phyloP scores from a whole-genome alignment of 92 coral and sea anemone genomes.

The Palythoa caribaeorum region DNA sequence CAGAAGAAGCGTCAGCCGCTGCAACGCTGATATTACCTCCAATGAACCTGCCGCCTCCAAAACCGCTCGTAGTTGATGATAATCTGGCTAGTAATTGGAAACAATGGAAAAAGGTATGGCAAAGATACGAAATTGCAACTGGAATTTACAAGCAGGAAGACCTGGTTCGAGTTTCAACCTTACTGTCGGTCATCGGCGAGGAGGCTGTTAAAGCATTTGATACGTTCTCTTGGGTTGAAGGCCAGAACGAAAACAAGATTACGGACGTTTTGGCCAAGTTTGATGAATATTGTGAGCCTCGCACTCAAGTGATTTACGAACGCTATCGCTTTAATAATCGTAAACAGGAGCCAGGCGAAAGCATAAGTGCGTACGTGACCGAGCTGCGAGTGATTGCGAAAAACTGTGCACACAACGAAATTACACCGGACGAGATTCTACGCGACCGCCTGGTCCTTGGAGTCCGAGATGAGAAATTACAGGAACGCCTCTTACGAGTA shows the following conservation, averaged over 20 bases:
- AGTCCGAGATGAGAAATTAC: constrained; percentile 60
- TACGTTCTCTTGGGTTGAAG: constrained; percentile 66
- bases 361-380: constrained; percentile 55
- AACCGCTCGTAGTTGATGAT: constrained; percentile 68
- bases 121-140: constrained; percentile 65
- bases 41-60: constrained; percentile 67
- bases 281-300: constrained; percentile 68
- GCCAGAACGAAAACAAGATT: constrained; percentile 43
- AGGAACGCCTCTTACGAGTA: constrained; percentile 62
- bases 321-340: constrained; percentile 67
- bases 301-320: constrained; percentile 75
- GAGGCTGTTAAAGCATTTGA: constrained; percentile 64
- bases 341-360: constrained; percentile 71
- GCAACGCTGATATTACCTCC: constrained; percentile 56
- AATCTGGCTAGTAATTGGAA: constrained; percentile 67
- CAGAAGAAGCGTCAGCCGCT: constrained; percentile 52
- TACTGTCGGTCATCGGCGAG: constrained; percentile 64
- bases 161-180: constrained; percentile 59
- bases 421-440: constrained; percentile 59
- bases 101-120: constrained; percentile 70
- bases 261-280: constrained; percentile 52
- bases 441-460: constrained; percentile 61
- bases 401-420: constrained; percentile 60
- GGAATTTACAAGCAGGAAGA: constrained; percentile 64
- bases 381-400: constrained; percentile 61